Evolutionary conservation across 1,140 invertebrate genomes (phyloP).

Genomic region (Rhagoletis zephyria): DNA sequence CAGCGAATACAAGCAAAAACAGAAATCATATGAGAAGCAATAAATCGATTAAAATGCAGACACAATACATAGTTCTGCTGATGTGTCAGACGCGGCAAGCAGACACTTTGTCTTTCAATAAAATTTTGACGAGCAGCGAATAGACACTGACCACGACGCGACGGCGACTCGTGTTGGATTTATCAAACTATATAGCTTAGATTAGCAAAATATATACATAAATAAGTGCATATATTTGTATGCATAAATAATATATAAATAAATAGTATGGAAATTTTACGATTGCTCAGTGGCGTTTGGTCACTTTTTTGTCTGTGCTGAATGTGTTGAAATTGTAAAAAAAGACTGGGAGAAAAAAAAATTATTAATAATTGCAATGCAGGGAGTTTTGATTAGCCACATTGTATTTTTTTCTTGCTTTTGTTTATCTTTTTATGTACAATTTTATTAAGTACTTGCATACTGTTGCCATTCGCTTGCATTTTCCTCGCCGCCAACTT

Average conservation of each 20-base stretch:
- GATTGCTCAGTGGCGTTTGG: neutral
- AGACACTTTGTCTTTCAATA: neutral
- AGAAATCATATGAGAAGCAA: neutral
- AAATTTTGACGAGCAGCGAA: neutral
- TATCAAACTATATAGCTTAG: too few species aligned
- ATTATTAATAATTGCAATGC: neutral
- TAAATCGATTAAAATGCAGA: neutral
- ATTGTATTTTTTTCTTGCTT: too few species aligned
- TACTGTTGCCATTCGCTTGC: too few species aligned
- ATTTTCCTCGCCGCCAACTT: too few species aligned
- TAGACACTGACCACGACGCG: neutral
- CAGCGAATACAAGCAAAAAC: neutral
- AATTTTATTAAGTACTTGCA: too few species aligned
- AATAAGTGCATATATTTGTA: neutral
- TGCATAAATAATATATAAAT: neutral
- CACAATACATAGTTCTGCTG: neutral
- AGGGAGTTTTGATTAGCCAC: neutral
- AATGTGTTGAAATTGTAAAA: neutral
- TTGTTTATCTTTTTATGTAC: too few species aligned
- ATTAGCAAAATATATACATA: too few species aligned
- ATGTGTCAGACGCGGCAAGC: neutral
- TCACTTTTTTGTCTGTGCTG: neutral
- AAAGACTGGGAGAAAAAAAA: neutral
- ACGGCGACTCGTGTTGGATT: neutral
- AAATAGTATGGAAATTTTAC: neutral